Conservation (phyloP, 2,113 vertebrate genomes). For the Syrmaticus mikado region DNA sequence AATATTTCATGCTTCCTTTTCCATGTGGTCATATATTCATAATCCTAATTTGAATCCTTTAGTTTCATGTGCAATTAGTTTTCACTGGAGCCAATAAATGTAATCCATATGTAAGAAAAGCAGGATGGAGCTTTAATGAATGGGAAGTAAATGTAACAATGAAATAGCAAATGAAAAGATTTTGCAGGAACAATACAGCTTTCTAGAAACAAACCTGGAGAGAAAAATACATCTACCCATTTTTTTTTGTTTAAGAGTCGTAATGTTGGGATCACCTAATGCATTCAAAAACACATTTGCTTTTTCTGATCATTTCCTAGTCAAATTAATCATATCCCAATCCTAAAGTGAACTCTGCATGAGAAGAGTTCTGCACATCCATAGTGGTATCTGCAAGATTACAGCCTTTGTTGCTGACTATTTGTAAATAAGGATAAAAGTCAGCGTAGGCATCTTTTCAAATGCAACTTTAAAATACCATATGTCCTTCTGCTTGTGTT, state of each 20-base stretch:
- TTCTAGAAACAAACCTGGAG: conserved; percentile 15
- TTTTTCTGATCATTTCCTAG: conserved; percentile 43
- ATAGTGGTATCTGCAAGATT: conserved; percentile 53
- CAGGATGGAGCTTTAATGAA: conserved; percentile 42
- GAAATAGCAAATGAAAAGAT: conserved; percentile 52
- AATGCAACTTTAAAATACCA: conserved; percentile 73
- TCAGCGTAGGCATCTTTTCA: conserved; percentile 68
- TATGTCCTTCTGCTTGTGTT: conserved; percentile 72
- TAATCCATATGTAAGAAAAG: conserved; percentile 45
- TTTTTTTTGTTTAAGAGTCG: conserved; percentile 12
- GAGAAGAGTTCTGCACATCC: conserved; percentile 31
- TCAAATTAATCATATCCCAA: conserved; percentile 24
- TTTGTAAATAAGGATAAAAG: conserved; percentile 74
- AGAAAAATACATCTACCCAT: conserved; percentile 40
- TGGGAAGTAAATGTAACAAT: conserved; percentile 50
- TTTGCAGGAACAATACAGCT: conserved; percentile 29
- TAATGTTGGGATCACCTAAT: conserved; percentile 1
- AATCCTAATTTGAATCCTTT: conserved; percentile 57
- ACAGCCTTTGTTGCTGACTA: conserved; percentile 67
- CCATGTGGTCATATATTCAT: conserved; percentile 35
- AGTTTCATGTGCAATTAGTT: conserved; percentile 42
- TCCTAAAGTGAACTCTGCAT: conserved; percentile 47
- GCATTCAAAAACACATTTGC: neutral
- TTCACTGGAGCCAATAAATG: neutral
- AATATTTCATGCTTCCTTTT: conserved; percentile 64